Conservation (phyloP, 2,113 vertebrate genomes). For the Chloebia gouldiae region DNA sequence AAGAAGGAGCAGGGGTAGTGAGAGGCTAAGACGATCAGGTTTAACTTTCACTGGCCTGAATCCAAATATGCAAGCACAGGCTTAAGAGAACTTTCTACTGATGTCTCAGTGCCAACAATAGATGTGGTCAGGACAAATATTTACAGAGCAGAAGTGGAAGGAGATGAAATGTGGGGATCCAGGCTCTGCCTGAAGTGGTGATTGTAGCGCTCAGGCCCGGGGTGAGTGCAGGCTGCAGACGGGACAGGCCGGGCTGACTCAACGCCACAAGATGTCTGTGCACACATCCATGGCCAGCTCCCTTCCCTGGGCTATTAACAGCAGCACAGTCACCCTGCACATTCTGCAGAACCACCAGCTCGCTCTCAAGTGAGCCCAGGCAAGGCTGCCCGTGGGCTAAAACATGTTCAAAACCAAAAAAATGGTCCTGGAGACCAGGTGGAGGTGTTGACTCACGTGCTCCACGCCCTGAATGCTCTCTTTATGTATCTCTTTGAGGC, state of each 20-base stretch:
- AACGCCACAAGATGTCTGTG: background rate
- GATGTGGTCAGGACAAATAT: slow-evolving; percentile 55
- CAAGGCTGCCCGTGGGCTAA: background rate
- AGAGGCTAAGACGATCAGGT: background rate
- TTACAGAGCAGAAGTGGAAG: slow-evolving; percentile 35
- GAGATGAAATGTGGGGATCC: background rate
- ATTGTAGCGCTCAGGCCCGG: background rate
- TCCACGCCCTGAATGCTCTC: background rate
- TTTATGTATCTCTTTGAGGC: background rate
- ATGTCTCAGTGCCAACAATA: slow-evolving; percentile 58
- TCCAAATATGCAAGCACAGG: slow-evolving; percentile 39
- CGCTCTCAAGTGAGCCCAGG: background rate
- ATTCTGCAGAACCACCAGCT: background rate
- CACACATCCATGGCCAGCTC: background rate
- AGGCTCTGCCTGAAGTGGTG: background rate
- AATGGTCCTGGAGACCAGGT: background rate
- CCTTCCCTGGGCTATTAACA: background rate
- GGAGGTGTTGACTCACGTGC: background rate
- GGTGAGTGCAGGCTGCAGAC: background rate
- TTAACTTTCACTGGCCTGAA: slow-evolving; percentile 14
- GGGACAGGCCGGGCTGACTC: background rate
- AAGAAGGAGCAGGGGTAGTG: background rate
- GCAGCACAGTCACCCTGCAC: background rate
- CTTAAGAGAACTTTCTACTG: slow-evolving; percentile 53
- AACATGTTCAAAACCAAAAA: background rate